phyloP scores from a whole-genome alignment of 2,113 vertebrate species.

The Notechis scutatus region DNA sequence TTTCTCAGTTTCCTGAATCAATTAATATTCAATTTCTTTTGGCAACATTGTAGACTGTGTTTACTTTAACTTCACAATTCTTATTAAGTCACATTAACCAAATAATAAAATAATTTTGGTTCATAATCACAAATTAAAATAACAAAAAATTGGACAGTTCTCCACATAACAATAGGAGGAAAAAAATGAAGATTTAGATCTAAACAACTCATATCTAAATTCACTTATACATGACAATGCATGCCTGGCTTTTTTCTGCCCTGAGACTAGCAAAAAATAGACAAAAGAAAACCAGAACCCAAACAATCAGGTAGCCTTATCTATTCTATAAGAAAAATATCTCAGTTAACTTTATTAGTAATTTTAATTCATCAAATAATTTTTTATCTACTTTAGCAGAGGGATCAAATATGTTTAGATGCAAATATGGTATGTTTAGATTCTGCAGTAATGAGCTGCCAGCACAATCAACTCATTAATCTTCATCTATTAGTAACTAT shows the following conservation, averaged over 20 bases:
- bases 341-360: not conserved
- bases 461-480: not conserved
- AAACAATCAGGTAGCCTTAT: not conserved
- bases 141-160: not conserved
- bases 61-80: not conserved
- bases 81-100: not conserved
- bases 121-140: too few relatives aligned
- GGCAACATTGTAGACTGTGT: not conserved
- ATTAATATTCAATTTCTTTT: not conserved
- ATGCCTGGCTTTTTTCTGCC: not conserved
- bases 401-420: not conserved
- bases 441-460: not conserved
- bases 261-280: not conserved
- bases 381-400: not conserved
- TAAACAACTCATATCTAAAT: not conserved
- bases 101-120: not conserved
- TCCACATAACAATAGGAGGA: not conserved
- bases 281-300: not conserved
- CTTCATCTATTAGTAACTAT: not conserved
- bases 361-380: not conserved
- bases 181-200: not conserved
- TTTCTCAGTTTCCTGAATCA: not conserved
- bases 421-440: not conserved
- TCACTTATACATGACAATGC: not conserved
- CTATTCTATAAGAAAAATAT: not conserved